These are phyloP conservation scores for Spheniscus humboldti DNA, from an alignment of 2,797 vertebrate species.

Conservation along the genomic window DNA sequence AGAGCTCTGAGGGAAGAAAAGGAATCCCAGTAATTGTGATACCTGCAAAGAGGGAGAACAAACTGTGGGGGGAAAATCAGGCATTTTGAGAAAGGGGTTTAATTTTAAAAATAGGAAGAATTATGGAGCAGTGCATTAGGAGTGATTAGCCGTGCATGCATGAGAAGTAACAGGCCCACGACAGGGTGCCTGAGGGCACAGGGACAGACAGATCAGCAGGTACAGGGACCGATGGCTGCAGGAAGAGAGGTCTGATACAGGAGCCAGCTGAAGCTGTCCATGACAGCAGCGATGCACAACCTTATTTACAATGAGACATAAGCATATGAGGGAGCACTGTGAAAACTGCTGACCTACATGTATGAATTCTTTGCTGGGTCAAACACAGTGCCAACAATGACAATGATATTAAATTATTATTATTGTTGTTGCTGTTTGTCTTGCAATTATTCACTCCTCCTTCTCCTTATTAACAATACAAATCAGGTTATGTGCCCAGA, in stretches of 20 bases:
- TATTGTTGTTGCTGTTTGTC: not conserved
- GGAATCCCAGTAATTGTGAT: constrained; percentile 1
- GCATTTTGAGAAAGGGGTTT: not conserved
- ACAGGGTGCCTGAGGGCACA: not conserved
- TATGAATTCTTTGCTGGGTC: not conserved
- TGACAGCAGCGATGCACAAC: not conserved
- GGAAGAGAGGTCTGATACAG: not conserved
- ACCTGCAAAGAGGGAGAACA: not conserved
- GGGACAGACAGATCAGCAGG: not conserved
- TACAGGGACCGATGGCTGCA: not conserved
- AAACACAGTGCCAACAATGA: not conserved
- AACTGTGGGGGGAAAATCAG: not conserved
- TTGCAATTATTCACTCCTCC: not conserved
- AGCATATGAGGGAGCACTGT: not conserved
- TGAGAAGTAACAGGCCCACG: not conserved
- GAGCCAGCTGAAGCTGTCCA: not conserved
- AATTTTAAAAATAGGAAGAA: not conserved
- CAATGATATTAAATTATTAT: not conserved
- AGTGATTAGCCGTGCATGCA: not conserved
- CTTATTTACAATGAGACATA: not conserved
- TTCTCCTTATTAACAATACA: not conserved
- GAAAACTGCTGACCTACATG: not conserved
- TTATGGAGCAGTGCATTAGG: not conserved
- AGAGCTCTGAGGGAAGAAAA: constrained; percentile 29
- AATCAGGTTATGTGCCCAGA: not conserved